These are phyloP conservation scores for Bhutanitis thaidina DNA, from an alignment of 2,888 invertebrate genomes.

Conservation along the genomic window DNA sequence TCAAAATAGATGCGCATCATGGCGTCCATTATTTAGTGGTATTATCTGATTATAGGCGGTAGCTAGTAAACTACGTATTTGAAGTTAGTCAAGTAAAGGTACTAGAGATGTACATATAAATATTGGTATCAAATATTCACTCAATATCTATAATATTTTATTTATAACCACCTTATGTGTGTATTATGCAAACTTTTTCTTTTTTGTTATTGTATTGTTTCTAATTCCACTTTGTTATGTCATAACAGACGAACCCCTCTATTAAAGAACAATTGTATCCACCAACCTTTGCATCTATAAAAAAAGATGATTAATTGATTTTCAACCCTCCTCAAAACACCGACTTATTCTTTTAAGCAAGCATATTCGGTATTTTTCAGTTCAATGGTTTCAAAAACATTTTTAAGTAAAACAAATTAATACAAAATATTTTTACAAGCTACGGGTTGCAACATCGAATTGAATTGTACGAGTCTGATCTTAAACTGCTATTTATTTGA, in stretches of 20 bases:
- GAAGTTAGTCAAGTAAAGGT: constrained; percentile 18
- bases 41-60: constrained; percentile 64
- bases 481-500: too few relatives aligned
- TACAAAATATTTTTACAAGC: too few relatives aligned
- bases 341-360: constrained; percentile 75
- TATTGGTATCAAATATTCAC: too few relatives aligned
- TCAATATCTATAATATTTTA: too few relatives aligned
- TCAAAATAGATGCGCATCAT: constrained; percentile 77
- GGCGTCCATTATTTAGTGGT: constrained; percentile 72
- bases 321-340: constrained; percentile 76
- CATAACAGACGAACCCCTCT: constrained; percentile 64
- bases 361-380: constrained; percentile 73
- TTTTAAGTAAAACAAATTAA: constrained; percentile 70
- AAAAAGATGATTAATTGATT: constrained; percentile 77
- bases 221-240: constrained; percentile 34
- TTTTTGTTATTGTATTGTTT: too few relatives aligned
- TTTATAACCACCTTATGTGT: too few relatives aligned
- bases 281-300: constrained; percentile 71
- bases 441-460: too few relatives aligned
- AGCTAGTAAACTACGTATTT: constrained; percentile 41
- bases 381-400: constrained; percentile 69
- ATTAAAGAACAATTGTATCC: constrained; percentile 67
- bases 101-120: background rate
- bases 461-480: too few relatives aligned
- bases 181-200: too few relatives aligned